phyloP scores from a whole-genome alignment of 1,140 invertebrate species.

The Drosophila subobscura region DNA sequence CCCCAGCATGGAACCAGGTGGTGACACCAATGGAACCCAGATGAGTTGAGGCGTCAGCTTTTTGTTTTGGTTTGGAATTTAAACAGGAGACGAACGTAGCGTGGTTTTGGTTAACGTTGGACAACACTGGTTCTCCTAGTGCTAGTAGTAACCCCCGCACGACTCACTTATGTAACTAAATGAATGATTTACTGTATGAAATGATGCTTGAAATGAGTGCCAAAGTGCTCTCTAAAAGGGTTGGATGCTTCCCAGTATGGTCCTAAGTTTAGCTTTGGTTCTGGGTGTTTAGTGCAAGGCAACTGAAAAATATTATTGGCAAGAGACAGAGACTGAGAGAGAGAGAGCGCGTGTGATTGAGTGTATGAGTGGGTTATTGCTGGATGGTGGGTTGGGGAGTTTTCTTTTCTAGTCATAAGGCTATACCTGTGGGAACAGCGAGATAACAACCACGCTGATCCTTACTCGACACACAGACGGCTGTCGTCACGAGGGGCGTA shows the following conservation, averaged over 20 bases:
- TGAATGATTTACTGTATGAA: constrained; percentile 26
- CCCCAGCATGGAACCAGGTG: constrained; percentile 82
- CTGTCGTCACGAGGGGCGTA: constrained; percentile 84
- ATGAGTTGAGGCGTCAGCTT: constrained; percentile 61
- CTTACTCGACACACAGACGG: constrained; percentile 86
- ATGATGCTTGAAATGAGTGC: constrained; percentile 14
- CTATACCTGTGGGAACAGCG: constrained; percentile 87
- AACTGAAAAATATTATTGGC: constrained; percentile 34
- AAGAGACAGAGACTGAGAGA: constrained; percentile 6
- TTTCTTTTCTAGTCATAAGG: constrained; percentile 30
- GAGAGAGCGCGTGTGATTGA: background rate
- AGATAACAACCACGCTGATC: constrained; percentile 90
- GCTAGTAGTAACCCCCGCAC: too few species aligned
- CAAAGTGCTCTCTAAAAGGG: background rate
- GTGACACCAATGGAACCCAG: constrained; percentile 77
- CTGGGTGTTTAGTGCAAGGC: constrained; percentile 39
- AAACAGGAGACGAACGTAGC: constrained; percentile 10
- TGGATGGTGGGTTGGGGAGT: background rate
- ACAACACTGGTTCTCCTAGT: constrained; percentile 18
- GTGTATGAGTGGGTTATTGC: background rate
- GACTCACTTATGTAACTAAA: constrained; percentile 11
- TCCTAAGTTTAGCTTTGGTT: constrained; percentile 3
- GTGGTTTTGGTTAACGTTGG: constrained; percentile 39
- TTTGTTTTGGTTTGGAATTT: constrained; percentile 1
- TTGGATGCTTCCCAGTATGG: background rate